A percentile compares a stretch with the other conserved stretches of the same genome.
phyloP scores from a whole-genome alignment of 1,140 invertebrate genomes.

The Drosophila baimaii region DNA sequence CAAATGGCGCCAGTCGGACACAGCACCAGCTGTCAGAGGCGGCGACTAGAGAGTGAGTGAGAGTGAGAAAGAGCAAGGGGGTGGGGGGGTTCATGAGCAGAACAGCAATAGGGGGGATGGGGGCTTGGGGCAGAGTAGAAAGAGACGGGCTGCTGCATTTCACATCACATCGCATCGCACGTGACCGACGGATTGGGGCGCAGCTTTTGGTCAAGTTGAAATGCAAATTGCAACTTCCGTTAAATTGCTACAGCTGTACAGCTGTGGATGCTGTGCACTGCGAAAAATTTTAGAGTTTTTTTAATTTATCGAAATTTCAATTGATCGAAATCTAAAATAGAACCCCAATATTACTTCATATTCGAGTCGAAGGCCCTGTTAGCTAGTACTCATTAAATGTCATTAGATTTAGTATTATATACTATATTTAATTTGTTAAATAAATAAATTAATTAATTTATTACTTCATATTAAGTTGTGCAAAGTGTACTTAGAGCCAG shows the following conservation, averaged over 20 bases:
- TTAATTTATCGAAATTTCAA: background rate
- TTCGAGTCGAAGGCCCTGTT: too few relatives aligned
- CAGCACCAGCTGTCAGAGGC: conserved; percentile 28
- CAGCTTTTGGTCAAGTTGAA: conserved; percentile 76
- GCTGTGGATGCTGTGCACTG: conserved; percentile 11
- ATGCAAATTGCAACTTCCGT: conserved; percentile 81
- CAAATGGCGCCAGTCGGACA: conserved; percentile 69
- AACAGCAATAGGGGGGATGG: background rate
- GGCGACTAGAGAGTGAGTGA: conserved; percentile 13
- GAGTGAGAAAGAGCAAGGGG: background rate
- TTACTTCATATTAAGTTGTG: too few relatives aligned
- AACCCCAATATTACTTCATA: too few relatives aligned
- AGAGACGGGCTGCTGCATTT: conserved; percentile 11
- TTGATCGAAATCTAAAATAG: too few relatives aligned
- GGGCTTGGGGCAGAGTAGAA: conserved; percentile 2
- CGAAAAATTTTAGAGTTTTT: background rate
- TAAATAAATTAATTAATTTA: too few relatives aligned
- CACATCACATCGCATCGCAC: conserved; percentile 49
- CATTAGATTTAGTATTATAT: too few relatives aligned
- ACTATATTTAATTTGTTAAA: too few relatives aligned
- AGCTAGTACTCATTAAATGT: too few relatives aligned
- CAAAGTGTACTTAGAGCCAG: too few relatives aligned
- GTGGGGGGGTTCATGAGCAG: background rate
- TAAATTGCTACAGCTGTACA: conserved; percentile 65
- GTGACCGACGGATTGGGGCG: conserved; percentile 52